Evolutionary conservation across 2,113 vertebrate species (phyloP).

Genomic region (Tyto alba): DNA sequence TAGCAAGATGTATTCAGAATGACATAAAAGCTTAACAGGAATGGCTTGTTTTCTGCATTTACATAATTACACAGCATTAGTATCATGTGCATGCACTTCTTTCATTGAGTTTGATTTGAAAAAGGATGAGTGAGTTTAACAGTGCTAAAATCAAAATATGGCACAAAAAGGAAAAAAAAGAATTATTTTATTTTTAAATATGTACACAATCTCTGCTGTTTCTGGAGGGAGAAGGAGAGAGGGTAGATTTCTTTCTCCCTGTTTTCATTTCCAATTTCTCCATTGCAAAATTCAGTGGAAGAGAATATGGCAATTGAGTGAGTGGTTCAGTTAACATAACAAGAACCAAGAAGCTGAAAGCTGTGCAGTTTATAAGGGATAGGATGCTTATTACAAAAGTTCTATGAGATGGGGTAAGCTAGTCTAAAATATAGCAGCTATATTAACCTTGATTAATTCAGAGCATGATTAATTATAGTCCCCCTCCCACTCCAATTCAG

Average conservation of each 20-base stretch:
- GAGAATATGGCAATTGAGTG: background rate
- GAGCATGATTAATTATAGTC: background rate
- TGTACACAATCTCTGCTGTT: background rate
- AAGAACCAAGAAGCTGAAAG: background rate
- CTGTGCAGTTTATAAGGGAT: background rate
- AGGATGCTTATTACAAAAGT: background rate
- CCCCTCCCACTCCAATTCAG: background rate
- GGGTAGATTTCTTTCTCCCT: background rate
- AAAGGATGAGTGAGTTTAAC: background rate
- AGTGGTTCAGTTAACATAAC: background rate
- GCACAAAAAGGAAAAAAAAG: background rate
- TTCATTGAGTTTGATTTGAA: background rate
- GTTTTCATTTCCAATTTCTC: background rate
- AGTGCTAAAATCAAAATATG: background rate
- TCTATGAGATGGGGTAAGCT: background rate
- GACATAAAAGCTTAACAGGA: background rate
- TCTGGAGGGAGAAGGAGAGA: background rate
- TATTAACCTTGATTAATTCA: background rate
- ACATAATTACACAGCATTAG: background rate
- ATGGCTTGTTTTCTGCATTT: background rate
- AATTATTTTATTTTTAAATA: background rate
- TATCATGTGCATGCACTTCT: background rate
- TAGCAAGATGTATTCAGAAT: background rate
- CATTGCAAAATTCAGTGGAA: background rate
- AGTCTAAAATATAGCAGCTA: background rate